A percentile compares a stretch with the other conserved stretches of the same genome.
These are phyloP conservation scores for Brachirus orientalis DNA, from an alignment of 2,113 vertebrate genomes.

Conservation along the genomic window DNA sequence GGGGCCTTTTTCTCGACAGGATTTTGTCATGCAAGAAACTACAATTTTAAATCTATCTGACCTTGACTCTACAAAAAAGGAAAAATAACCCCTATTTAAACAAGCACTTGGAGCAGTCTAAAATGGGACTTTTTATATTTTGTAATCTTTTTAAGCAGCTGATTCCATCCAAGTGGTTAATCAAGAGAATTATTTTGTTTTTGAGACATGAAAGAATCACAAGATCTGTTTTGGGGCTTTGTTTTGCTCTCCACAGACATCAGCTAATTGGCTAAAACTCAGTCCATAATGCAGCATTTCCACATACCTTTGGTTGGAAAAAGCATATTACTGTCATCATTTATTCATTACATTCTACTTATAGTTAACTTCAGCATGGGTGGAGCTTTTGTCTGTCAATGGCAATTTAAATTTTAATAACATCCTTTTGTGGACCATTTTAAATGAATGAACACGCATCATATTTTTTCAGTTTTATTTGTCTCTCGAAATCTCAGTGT, in stretches of 20 bases:
- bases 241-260: not conserved
- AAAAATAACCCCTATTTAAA: not conserved
- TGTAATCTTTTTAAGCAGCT: not conserved
- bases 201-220: slow-evolving; percentile 6
- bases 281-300: not conserved
- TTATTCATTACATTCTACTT: not conserved
- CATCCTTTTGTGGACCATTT: not conserved
- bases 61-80: no score
- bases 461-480: no score
- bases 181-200: not conserved
- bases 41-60: not conserved
- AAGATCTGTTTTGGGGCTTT: slow-evolving; percentile 2
- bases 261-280: not conserved
- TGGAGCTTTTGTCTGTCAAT: not conserved
- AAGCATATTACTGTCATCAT: not conserved
- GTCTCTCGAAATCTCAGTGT: no score
- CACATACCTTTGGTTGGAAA: not conserved
- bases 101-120: not conserved
- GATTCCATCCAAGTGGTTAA: not conserved
- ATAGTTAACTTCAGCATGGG: not conserved
- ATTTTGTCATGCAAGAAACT: no score
- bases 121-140: not conserved
- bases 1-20: no score
- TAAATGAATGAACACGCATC: no score
- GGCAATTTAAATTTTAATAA: not conserved